Percentiles rank a stretch among this genome's conserved stretches.
These are phyloP conservation scores for Abramis brama DNA, from an alignment of 2,113 vertebrate genomes.

Conservation along the genomic window DNA sequence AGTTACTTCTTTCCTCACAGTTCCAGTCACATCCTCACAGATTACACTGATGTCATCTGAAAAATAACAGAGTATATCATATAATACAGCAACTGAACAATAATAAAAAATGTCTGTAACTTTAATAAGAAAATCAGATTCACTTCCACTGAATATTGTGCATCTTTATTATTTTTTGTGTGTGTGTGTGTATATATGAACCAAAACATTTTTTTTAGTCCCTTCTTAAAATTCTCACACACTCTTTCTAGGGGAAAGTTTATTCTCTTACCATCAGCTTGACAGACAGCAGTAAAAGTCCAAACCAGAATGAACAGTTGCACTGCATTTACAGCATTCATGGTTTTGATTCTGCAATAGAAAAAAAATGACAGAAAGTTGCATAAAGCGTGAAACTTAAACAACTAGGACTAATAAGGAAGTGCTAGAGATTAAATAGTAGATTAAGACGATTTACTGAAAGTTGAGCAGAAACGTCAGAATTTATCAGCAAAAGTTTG, in stretches of 20 bases:
- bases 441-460: not conserved
- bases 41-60: not conserved
- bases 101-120: not conserved
- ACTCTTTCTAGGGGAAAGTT: not conserved
- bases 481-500: not conserved
- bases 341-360: not conserved
- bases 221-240: not conserved
- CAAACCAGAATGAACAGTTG: not conserved
- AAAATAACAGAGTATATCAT: not conserved
- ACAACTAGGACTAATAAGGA: not conserved
- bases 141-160: not conserved
- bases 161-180: no score
- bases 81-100: not conserved
- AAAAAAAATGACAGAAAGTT: not conserved
- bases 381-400: not conserved
- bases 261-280: not conserved
- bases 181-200: no score
- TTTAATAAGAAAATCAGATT: no score
- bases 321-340: not conserved
- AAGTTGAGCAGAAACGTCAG: not conserved
- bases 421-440: not conserved
- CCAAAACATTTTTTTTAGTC: not conserved
- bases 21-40: not conserved
- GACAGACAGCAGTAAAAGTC: not conserved
- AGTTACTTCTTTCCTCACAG: not conserved